These are phyloP conservation scores for Acleris cristana DNA, from an alignment of 2,888 invertebrate species.

Conservation along the genomic window DNA sequence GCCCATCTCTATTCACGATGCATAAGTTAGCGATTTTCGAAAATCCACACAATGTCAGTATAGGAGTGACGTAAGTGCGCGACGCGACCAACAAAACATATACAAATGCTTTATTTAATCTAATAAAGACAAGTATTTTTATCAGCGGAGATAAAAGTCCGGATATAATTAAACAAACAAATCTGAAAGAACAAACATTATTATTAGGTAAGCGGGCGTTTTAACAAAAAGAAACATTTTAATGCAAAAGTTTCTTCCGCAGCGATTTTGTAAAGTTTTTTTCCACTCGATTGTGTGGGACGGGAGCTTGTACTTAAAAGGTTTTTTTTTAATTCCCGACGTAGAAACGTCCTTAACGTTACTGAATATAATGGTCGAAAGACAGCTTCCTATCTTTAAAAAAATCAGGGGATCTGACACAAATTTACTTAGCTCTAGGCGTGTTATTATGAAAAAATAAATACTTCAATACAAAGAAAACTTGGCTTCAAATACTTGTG, in stretches of 20 bases:
- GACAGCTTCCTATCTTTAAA: too few species aligned
- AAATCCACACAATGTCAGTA: too few species aligned
- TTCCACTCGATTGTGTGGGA: conserved; percentile 9
- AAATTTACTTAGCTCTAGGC: too few species aligned
- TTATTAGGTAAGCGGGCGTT: conserved; percentile 36
- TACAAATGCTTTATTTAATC: conserved; percentile 14
- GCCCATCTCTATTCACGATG: too few species aligned
- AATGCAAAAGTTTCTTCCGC: conserved; percentile 31
- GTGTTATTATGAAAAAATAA: too few species aligned
- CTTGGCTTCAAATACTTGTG: too few species aligned
- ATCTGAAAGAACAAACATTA: conserved; percentile 33
- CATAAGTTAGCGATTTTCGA: too few species aligned
- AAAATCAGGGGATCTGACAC: too few species aligned
- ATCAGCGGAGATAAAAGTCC: conserved; percentile 24
- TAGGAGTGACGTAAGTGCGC: too few species aligned
- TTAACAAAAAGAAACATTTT: conserved; percentile 32
- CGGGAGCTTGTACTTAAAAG: conserved; percentile 5
- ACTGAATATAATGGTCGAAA: too few species aligned
- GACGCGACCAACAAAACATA: neutral
- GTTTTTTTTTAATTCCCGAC: neutral
- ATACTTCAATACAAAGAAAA: too few species aligned
- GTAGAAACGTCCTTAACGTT: too few species aligned
- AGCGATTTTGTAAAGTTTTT: conserved; percentile 26
- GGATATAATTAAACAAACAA: conserved; percentile 35
- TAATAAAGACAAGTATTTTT: conserved; percentile 23